Evolutionary conservation across 1,140 invertebrate genomes (phyloP).

Genomic region (Glossosoma conforme): DNA sequence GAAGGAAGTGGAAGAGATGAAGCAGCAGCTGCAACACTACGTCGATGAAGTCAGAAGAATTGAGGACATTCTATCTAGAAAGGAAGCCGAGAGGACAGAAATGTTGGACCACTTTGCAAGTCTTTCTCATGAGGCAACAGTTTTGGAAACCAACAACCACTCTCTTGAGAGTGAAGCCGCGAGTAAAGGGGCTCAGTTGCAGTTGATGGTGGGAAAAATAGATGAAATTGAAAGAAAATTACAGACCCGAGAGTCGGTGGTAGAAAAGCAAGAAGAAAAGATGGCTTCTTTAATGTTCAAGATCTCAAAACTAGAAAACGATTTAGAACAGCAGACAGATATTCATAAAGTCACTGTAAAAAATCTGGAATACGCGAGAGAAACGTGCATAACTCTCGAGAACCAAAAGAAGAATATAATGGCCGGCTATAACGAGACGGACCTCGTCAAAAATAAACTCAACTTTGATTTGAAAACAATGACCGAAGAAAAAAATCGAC

Average conservation of each 20-base stretch:
- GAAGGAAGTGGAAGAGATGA: conserved; percentile 61
- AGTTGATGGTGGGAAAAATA: conserved; percentile 42
- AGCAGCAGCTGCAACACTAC: conserved; percentile 66
- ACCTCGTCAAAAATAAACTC: conserved; percentile 44
- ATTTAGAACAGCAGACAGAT: conserved; percentile 43
- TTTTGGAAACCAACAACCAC: conserved; percentile 67
- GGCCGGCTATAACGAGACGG: conserved; percentile 35
- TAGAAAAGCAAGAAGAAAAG: conserved; percentile 42
- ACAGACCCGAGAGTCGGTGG: conserved; percentile 41
- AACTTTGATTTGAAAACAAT: conserved; percentile 44
- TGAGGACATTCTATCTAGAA: conserved; percentile 62
- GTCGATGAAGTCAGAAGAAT: conserved; percentile 64
- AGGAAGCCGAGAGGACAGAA: conserved; percentile 65
- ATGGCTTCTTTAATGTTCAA: conserved; percentile 42
- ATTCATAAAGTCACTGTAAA: conserved; percentile 43
- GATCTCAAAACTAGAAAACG: conserved; percentile 42
- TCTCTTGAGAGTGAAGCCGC: conserved; percentile 65
- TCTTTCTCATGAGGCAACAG: conserved; percentile 63
- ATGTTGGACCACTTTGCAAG: conserved; percentile 68
- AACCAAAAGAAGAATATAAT: conserved; percentile 35
- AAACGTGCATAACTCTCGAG: conserved; percentile 44
- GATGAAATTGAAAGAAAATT: conserved; percentile 41
- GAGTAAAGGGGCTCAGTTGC: conserved; percentile 51
- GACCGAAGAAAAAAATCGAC: conserved; percentile 37
- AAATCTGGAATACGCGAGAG: conserved; percentile 45